Evolutionary conservation across 2,888 invertebrate species (phyloP).

Genomic region (Nomada lathburiana): DNA sequence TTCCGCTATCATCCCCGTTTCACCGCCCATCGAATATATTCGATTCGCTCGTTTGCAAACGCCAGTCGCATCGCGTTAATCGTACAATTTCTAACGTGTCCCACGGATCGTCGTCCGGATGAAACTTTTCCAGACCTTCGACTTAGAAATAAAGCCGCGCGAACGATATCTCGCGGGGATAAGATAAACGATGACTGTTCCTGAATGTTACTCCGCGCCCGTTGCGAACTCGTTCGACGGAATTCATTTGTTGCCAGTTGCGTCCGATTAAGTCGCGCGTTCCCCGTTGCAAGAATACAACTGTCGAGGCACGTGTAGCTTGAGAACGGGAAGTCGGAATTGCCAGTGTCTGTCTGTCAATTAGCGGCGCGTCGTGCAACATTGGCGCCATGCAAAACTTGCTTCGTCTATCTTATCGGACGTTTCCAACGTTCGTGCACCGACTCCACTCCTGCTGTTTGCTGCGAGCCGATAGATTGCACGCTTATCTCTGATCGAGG

Average conservation of each 20-base stretch:
- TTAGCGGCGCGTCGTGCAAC: slow-evolving; percentile 3
- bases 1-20: slow-evolving; percentile 63
- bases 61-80: background rate
- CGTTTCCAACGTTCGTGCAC: background rate
- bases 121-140: background rate
- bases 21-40: slow-evolving; percentile 58
- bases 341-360: slow-evolving; percentile 5
- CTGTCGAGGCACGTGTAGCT: background rate
- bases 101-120: background rate
- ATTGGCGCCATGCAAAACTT: slow-evolving; percentile 10
- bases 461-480: background rate
- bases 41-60: slow-evolving; percentile 24
- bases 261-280: slow-evolving; percentile 1
- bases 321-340: slow-evolving; percentile 19
- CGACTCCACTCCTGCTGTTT: background rate
- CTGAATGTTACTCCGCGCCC: background rate
- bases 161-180: background rate
- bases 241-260: background rate
- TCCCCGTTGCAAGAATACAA: background rate
- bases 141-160: background rate
- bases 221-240: background rate
- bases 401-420: slow-evolving; percentile 22
- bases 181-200: slow-evolving; percentile 21
- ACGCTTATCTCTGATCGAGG: background rate
- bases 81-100: background rate